phyloP scores from a whole-genome alignment of 2,888 invertebrate species.

The Cremastinae sp. region DNA sequence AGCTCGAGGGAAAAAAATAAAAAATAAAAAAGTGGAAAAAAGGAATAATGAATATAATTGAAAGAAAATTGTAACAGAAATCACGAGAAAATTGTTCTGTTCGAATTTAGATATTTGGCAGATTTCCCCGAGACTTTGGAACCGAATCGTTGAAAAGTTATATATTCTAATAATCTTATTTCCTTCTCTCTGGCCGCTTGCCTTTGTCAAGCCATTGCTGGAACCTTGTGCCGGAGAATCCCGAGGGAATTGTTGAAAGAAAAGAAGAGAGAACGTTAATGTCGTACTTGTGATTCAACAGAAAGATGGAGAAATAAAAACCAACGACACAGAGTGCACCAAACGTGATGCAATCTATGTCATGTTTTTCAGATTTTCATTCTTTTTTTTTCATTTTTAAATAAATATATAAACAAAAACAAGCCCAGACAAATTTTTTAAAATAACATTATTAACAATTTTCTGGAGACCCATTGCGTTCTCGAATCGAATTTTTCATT shows the following conservation, averaged over 20 bases:
- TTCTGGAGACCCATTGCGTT: too few species aligned
- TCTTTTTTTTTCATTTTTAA: conserved; percentile 16
- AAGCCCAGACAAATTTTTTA: too few species aligned
- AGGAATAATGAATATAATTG: not conserved
- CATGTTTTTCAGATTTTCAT: conserved; percentile 40
- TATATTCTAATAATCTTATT: conserved; percentile 57
- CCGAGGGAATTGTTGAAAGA: conserved; percentile 42
- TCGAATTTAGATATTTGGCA: not conserved
- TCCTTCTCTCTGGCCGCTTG: not conserved
- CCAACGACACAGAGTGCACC: not conserved
- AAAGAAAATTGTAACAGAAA: not conserved
- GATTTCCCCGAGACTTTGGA: conserved; percentile 39
- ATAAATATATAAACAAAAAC: too few species aligned
- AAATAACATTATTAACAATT: too few species aligned
- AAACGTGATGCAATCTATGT: conserved; percentile 1
- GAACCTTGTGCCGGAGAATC: conserved; percentile 1
- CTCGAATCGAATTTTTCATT: too few species aligned
- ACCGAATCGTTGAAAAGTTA: conserved; percentile 61
- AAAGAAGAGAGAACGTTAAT: conserved; percentile 42
- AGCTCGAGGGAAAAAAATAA: too few species aligned
- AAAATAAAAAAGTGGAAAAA: not conserved
- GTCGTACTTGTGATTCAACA: conserved; percentile 33
- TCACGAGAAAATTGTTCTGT: conserved; percentile 21
- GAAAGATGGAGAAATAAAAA: conserved; percentile 3
- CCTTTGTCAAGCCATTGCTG: not conserved